Conservation (phyloP, 2,113 vertebrate species). For the Tapirus terrestris region DNA sequence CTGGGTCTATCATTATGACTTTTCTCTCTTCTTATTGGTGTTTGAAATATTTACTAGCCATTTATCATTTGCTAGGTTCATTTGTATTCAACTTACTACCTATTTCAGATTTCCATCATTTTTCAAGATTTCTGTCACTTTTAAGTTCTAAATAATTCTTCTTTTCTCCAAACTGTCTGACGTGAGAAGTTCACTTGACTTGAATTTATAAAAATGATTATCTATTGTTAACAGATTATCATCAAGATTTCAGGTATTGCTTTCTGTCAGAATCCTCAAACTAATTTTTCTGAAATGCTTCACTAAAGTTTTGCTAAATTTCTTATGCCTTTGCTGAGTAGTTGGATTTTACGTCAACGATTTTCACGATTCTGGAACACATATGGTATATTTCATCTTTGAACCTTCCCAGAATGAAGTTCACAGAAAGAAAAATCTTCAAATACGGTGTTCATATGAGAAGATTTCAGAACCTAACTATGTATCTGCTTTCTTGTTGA, state of each 20-base stretch:
- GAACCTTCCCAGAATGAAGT: neutral
- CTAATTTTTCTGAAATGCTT: neutral
- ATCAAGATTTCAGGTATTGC: neutral
- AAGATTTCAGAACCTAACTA: neutral
- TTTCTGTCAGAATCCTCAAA: neutral
- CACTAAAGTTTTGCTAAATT: neutral
- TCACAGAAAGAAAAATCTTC: neutral
- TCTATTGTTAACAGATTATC: neutral
- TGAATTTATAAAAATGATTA: neutral
- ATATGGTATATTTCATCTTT: neutral
- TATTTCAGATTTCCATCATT: neutral
- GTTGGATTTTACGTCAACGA: neutral
- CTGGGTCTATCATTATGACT: neutral
- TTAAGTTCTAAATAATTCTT: slow-evolving; percentile 9
- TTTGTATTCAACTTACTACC: slow-evolving; percentile 3
- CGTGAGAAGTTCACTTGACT: neutral
- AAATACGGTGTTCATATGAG: neutral
- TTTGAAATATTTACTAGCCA: neutral
- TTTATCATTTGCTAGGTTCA: slow-evolving; percentile 13
- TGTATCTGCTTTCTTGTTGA: neutral
- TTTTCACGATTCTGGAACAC: neutral
- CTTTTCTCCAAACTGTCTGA: neutral
- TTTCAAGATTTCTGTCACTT: neutral
- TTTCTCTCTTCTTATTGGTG: neutral
- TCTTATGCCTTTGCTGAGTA: neutral